Conservation (phyloP, 30 jellyfish, hydroid and myxozoan species). For the Clytia hemisphaerica region DNA sequence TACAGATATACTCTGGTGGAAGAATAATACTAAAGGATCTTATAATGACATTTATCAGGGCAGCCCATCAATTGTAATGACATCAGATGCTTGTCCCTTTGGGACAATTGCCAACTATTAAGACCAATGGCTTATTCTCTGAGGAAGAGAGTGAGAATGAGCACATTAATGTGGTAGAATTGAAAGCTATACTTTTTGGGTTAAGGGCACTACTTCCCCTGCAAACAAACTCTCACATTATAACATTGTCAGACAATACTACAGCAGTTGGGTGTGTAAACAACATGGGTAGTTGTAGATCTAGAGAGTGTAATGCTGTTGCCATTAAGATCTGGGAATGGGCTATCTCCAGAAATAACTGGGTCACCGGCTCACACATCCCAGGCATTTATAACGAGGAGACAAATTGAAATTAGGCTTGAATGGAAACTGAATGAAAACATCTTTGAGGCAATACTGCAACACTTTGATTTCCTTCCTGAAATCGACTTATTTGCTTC, state of each 20-base stretch:
- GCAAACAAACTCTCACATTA: background rate
- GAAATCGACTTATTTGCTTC: slow-evolving; percentile 40
- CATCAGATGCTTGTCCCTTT: no score
- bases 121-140: no score
- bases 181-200: slow-evolving; percentile 25
- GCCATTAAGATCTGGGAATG: slow-evolving; percentile 24
- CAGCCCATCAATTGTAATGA: no score
- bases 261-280: slow-evolving; percentile 26
- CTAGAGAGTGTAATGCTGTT: slow-evolving; percentile 11
- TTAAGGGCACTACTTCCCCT: background rate
- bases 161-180: slow-evolving; percentile 17
- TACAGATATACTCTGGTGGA: no score
- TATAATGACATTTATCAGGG: no score
- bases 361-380: slow-evolving; percentile 34
- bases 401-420: slow-evolving; percentile 30
- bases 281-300: slow-evolving; percentile 32
- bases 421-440: slow-evolving; percentile 20
- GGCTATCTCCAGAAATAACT: background rate
- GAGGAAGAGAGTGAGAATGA: no score
- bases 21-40: no score
- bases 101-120: no score
- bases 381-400: slow-evolving; percentile 25
- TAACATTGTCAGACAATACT: slow-evolving; percentile 24
- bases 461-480: slow-evolving; percentile 17
- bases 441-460: background rate